These are phyloP conservation scores for Caenorhabditis virilis DNA, from an alignment of 2,888 invertebrate species.

Conservation along the genomic window DNA sequence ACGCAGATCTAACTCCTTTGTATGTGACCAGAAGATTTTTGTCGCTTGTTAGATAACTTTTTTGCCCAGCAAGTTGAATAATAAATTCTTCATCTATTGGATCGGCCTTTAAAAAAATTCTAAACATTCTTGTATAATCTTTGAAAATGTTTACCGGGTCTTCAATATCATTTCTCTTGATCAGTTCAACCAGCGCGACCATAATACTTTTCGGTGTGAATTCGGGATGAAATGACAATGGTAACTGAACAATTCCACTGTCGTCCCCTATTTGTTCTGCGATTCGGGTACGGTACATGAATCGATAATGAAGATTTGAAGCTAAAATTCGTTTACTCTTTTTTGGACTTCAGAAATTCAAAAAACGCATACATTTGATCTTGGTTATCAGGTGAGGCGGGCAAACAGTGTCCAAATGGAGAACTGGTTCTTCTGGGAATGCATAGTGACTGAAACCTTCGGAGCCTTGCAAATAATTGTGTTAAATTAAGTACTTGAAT, in stretches of 20 bases:
- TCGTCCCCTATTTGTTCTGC: slow-evolving; percentile 16
- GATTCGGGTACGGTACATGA: slow-evolving; percentile 38
- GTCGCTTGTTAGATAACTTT: slow-evolving; percentile 51
- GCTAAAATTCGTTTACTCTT: slow-evolving; percentile 6
- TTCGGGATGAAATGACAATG: slow-evolving; percentile 27
- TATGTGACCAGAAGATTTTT: slow-evolving; percentile 1
- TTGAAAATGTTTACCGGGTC: too few relatives aligned
- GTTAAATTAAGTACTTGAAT: neutral
- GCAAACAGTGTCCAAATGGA: slow-evolving; percentile 10
- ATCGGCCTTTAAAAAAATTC: too few relatives aligned
- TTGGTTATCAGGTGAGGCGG: slow-evolving; percentile 36
- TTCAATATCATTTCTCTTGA: slow-evolving; percentile 11
- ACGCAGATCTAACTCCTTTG: slow-evolving; percentile 51
- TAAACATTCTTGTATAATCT: too few relatives aligned
- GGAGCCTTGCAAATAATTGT: slow-evolving; percentile 22
- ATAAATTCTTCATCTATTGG: slow-evolving; percentile 53
- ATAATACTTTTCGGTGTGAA: slow-evolving; percentile 22
- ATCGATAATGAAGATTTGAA: slow-evolving; percentile 22
- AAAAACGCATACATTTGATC: slow-evolving; percentile 20
- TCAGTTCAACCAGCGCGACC: slow-evolving; percentile 3
- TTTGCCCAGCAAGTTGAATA: slow-evolving; percentile 61
- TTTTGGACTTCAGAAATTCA: neutral
- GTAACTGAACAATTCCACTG: slow-evolving; percentile 6
- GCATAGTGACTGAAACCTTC: slow-evolving; percentile 60
- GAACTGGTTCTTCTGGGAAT: slow-evolving; percentile 62